Conservation (phyloP, 2,113 vertebrate species). For the Charina bottae region DNA sequence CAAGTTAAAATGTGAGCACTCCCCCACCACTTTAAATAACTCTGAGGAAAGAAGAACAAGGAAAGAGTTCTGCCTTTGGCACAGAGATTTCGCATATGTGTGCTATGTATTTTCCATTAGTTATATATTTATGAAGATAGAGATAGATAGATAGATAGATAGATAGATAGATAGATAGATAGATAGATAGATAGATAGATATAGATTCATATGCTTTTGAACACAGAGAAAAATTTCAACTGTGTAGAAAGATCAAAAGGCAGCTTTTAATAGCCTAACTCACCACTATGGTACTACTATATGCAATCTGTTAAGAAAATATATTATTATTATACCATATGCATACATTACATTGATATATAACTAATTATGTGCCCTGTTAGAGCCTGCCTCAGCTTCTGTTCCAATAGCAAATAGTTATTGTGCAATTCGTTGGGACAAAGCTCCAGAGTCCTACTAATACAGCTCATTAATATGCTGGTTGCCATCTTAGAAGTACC, state of each 20-base stretch:
- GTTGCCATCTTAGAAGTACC: neutral
- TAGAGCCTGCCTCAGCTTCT: neutral
- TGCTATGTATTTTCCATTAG: constrained; percentile 20
- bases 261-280: neutral
- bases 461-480: neutral
- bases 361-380: constrained; percentile 20
- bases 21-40: neutral
- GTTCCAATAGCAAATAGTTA: neutral
- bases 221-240: neutral
- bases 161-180: too few relatives aligned
- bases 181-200: too few relatives aligned
- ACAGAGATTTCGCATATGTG: neutral
- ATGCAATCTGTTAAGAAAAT: neutral
- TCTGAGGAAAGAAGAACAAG: neutral
- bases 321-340: neutral
- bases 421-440: neutral
- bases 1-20: constrained; percentile 15
- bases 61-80: neutral
- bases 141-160: too few relatives aligned
- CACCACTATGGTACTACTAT: neutral
- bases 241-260: neutral
- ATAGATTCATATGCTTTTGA: neutral
- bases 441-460: constrained; percentile 3
- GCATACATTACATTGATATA: neutral
- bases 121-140: neutral